Evolutionary conservation across 2,113 vertebrate genomes (phyloP).

Genomic region (Boleophthalmus pectinirostris): DNA sequence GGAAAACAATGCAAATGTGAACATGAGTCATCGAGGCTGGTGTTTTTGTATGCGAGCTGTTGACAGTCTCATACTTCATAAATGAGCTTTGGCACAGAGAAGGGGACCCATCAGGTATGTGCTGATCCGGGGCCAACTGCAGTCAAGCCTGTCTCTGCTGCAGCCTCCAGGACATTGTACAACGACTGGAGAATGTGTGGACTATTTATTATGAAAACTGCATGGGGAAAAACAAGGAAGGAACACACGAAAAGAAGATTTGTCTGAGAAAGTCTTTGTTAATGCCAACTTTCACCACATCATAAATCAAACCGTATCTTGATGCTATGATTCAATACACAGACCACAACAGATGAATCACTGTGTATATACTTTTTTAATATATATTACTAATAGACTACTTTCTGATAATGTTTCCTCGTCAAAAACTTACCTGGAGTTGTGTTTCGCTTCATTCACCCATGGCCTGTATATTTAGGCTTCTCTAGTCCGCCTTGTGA

Average conservation of each 20-base stretch:
- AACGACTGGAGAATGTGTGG: constrained; percentile 32
- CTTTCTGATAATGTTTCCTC: too few relatives aligned
- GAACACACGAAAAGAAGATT: constrained; percentile 12
- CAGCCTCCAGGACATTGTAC: constrained; percentile 60
- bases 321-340: constrained; percentile 8
- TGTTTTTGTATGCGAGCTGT: constrained; percentile 33
- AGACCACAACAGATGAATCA: too few relatives aligned
- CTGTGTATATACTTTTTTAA: too few relatives aligned
- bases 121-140: constrained; percentile 60
- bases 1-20: constrained; percentile 21
- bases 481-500: too few relatives aligned
- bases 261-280: constrained; percentile 20
- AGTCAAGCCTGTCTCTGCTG: constrained; percentile 69
- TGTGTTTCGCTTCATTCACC: too few relatives aligned
- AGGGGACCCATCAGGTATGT: constrained; percentile 64
- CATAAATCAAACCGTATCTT: constrained; percentile 18
- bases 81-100: constrained; percentile 65
- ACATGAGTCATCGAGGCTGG: constrained; percentile 29
- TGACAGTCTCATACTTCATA: constrained; percentile 56
- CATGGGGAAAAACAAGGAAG: constrained; percentile 22
- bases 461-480: too few relatives aligned
- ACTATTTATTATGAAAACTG: constrained; percentile 10
- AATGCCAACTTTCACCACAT: constrained; percentile 43
- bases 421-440: too few relatives aligned
- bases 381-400: too few relatives aligned